These are phyloP conservation scores for Dolichotis patagonum DNA, from an alignment of 2,113 vertebrate genomes.

Conservation along the genomic window DNA sequence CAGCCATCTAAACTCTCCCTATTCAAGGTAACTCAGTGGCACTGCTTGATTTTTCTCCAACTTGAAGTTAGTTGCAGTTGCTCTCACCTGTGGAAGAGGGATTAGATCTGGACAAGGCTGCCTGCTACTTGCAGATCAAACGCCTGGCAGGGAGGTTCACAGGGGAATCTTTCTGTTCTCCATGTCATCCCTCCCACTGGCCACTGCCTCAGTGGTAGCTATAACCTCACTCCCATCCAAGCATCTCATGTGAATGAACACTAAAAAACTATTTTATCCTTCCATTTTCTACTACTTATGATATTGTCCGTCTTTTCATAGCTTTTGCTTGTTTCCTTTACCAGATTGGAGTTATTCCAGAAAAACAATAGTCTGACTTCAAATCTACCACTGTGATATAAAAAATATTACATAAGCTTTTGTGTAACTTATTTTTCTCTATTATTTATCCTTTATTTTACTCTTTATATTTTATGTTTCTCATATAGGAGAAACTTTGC, in stretches of 20 bases:
- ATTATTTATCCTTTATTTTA: neutral
- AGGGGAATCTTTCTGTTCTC: too few species aligned
- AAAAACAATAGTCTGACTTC: neutral
- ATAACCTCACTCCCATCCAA: neutral
- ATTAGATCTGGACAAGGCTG: neutral
- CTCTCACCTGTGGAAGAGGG: neutral
- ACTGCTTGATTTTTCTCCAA: neutral
- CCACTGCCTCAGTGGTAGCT: neutral
- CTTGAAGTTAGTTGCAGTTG: neutral
- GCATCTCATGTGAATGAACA: neutral
- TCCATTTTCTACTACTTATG: neutral
- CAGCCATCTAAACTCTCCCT: neutral
- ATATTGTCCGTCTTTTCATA: neutral
- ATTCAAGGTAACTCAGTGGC: rapidly evolving
- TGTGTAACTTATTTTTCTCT: neutral
- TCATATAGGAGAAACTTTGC: neutral
- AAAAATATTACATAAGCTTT: neutral
- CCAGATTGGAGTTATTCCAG: neutral
- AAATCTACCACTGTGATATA: neutral
- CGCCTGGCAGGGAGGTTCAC: too few species aligned
- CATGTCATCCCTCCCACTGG: rapidly evolving
- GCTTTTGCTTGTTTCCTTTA: neutral
- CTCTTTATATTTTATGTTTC: neutral
- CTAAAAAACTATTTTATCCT: neutral
- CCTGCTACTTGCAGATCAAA: neutral